Evolutionary conservation across 2,888 invertebrate species (phyloP), one percentile per base, ranked within the genome.

Genomic region (Zele albiditarsus): DNA sequence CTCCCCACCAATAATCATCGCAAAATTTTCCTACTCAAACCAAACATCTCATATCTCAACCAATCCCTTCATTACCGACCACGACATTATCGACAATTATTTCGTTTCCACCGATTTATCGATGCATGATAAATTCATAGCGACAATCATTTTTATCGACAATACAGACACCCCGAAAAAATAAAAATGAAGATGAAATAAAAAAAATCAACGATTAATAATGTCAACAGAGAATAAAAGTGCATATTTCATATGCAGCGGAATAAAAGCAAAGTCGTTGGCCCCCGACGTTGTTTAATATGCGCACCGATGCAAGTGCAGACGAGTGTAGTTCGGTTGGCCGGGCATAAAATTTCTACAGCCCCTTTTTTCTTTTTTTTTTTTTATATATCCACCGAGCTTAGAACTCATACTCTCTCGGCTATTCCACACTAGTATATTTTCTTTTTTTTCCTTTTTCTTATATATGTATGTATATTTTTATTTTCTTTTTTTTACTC

Each of bases 271-370:
- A 90, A 38, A 88, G 83, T 91, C 90, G 84, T 91, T 91, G 80
- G 53, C 53, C 91, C 90, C 80, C 91, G 90, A 80, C 91, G 91
- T 79, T 91, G 92, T 84, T 91, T n/a, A 89, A 90, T n/a, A n/a
- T 74, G 90, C 66, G 42, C 90, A 89, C 81, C 76, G 77, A 62
- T 72, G 79, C 77, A 73, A 74, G 74, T 74, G 78, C 76, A 73
- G 77, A 75, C 67, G 75, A 62, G 57, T 71, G 75, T 70, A 75
- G 76, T 72, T 79, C 77, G 80, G 78, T 82, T 81, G 80, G 80
- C 81, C 81, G 81, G 80, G 84, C 83, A 84, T 86, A 83, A 84
- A 84, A 86, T 84, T 84, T 82, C 83, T 80, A 79, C 84, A 84
- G 81, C 78, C 79, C 83, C 81, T 80, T 80, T 80, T 78, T n/a